Conservation (phyloP, 2,797 vertebrate species). For the Sebastes melanostomus region DNA sequence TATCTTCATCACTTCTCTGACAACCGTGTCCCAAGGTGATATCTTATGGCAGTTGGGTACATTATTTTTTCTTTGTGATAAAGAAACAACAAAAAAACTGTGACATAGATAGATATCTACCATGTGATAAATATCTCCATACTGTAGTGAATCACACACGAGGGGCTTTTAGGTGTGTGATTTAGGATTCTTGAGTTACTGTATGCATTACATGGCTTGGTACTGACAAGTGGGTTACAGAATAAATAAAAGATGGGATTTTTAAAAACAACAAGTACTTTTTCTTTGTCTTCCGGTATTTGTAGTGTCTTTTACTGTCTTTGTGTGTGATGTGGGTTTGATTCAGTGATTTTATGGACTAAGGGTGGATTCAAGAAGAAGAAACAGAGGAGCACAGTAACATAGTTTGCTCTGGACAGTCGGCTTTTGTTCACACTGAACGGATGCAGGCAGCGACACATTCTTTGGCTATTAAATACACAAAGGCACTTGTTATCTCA, state of each 20-base stretch:
- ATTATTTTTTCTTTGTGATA: constrained; percentile 10
- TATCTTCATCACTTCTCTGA: neutral
- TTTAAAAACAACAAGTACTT: neutral
- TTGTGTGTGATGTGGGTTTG: neutral
- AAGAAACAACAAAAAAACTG: neutral
- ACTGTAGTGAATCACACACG: constrained; percentile 11
- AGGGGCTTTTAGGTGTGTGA: neutral
- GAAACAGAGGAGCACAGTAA: neutral
- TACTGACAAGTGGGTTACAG: constrained; percentile 38
- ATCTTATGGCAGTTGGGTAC: neutral
- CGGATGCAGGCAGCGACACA: neutral
- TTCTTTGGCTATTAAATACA: neutral
- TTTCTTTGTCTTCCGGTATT: neutral
- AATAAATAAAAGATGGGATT: constrained; percentile 57
- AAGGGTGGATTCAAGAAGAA: neutral
- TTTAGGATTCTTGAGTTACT: constrained; percentile 1
- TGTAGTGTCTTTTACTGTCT: neutral
- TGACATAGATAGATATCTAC: neutral
- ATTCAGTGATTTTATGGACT: neutral
- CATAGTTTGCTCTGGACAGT: neutral
- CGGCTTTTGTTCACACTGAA: neutral
- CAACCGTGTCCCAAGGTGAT: neutral
- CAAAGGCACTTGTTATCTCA: neutral
- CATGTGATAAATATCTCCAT: neutral
- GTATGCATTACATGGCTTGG: constrained; percentile 57